Base-by-base conservation (phyloP, 2,797 vertebrate genomes). In the Hylomyscus alleni region DNA sequence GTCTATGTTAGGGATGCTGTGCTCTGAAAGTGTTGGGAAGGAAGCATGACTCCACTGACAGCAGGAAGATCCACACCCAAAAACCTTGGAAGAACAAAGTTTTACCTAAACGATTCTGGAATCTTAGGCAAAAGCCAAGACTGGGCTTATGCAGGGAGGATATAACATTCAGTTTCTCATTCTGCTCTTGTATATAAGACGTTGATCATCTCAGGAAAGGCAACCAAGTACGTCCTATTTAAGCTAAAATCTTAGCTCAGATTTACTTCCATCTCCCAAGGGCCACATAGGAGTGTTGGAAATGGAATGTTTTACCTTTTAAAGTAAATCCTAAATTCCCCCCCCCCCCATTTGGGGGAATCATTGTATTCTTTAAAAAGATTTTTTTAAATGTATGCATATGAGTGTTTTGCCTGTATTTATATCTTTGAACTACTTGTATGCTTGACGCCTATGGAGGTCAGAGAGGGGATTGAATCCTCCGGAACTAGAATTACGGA, bases 241-340 rank as follows among this genome's bases (percentile, higher is more conserved):
- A 95, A 95, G 88, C 4, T 89, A 78, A 94, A 83, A 83, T 93
- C 65, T 89, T 92, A 89, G 19, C 54, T 58, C 78, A 94, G 81
- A 93, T 92, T 96, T 88, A 77, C 47, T 92, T 83, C 54, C 82
- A 50, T 96, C 92, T 94, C 54, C 72, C 90, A 77, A 94, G 47
- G 4, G 40, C 87, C 86, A 56, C 44, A 8, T 40, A 56, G 44
- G 93, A 56, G 77, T 69, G n/a, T 77, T 58, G 69, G 52, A 72
- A 92, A 76, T 29, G 24, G 34, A 78, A 58, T 91, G 54, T 73
- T 22, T 75, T 69, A 62, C 75, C 58, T 93, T 78, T 89, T 75
- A 84, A 90, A 56, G n/a, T 89, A 31, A 69, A 92, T 20, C 86
- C 72, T 89, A 85, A 52, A 95, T n/a, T n/a, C n/a, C n/a, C 44